Conservation (phyloP, 2,888 invertebrate genomes). For the Phania funesta region DNA sequence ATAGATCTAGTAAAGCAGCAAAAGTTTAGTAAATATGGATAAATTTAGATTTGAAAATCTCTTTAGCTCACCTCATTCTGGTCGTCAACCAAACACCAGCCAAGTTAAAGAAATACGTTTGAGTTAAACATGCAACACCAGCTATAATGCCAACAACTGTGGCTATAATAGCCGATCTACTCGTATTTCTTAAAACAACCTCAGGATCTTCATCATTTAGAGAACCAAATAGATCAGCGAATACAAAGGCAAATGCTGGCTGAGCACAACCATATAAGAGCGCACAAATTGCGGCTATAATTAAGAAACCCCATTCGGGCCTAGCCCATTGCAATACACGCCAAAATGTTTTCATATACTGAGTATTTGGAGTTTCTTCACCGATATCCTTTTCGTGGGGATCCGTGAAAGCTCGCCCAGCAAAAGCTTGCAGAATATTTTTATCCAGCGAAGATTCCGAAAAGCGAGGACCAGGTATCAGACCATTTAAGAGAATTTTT, state of each 20-base stretch:
- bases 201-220: slow-evolving; percentile 83
- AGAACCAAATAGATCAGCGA: slow-evolving; percentile 89
- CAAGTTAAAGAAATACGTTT: slow-evolving; percentile 87
- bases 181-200: slow-evolving; percentile 82
- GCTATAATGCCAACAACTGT: slow-evolving; percentile 84
- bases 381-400: slow-evolving; percentile 44
- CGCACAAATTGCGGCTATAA: slow-evolving; percentile 84
- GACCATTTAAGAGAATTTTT: slow-evolving; percentile 21
- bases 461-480: slow-evolving; percentile 33
- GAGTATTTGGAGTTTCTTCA: slow-evolving; percentile 75
- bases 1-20: slow-evolving; percentile 74
- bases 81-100: slow-evolving; percentile 89
- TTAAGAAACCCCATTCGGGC: slow-evolving; percentile 86
- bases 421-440: slow-evolving; percentile 63
- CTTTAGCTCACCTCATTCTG: slow-evolving; percentile 79
- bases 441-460: slow-evolving; percentile 59
- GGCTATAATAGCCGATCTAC: slow-evolving; percentile 84
- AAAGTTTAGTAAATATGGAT: not conserved
- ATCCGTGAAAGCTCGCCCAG: slow-evolving; percentile 36
- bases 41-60: not conserved
- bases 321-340: slow-evolving; percentile 84
- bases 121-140: slow-evolving; percentile 85
- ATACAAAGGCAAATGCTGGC: slow-evolving; percentile 88
- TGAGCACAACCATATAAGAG: slow-evolving; percentile 86
- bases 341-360: slow-evolving; percentile 77